Base-by-base conservation (phyloP, 2,113 vertebrate genomes). In the Diadophis punctatus region DNA sequence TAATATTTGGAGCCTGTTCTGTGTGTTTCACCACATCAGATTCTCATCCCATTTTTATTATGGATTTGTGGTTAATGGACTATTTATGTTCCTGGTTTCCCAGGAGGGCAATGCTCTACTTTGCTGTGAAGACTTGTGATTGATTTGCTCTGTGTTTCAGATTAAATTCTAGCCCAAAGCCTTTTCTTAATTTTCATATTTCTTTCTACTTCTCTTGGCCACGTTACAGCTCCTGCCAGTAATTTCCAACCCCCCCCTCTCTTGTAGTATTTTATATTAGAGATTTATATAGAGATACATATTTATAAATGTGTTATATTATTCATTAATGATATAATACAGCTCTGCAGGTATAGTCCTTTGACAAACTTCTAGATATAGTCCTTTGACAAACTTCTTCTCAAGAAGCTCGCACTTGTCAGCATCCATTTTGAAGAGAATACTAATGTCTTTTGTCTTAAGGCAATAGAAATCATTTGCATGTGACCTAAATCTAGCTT, bases 371-470 rank as follows among this genome's bases (percentile, higher is more conserved):
- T 46, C 46, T 46, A 8, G 60, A 3, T 43, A 18, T 16, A 46
- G 46, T 8, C 10, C 34, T 22, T 14, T 25, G 87, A 68, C 34
- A 51, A 46, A 46, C 46, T 46, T 46, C 52, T 53, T 34, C 23
- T 46, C 49, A 84, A 51, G 51, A 27, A 39, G 7, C 23, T 48
- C 39, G 30, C 20, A 30, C 53, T 0, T 4, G 86, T 52, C 34
- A 25, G 1, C 0, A 0, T 49, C 49, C 22, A 16, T 74, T 0
- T n/a, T 16, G 1, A 4, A 12, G 14, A 43, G 25, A 34, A 20
- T 0, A 0, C 8, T 0, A 30, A n/a, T 1, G 2, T 0, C 34
- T 80, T 14, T 18, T 4, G 30, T 63, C 2, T 1, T 1, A 48
- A 25, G 68, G 80, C 88, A 87, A 39, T 27, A 16, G 3, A 51